A percentile compares a stretch with the other conserved stretches of the same genome.
Evolutionary conservation across 2,888 invertebrate species (phyloP).

Genomic region (Sussaba pulchella): DNA sequence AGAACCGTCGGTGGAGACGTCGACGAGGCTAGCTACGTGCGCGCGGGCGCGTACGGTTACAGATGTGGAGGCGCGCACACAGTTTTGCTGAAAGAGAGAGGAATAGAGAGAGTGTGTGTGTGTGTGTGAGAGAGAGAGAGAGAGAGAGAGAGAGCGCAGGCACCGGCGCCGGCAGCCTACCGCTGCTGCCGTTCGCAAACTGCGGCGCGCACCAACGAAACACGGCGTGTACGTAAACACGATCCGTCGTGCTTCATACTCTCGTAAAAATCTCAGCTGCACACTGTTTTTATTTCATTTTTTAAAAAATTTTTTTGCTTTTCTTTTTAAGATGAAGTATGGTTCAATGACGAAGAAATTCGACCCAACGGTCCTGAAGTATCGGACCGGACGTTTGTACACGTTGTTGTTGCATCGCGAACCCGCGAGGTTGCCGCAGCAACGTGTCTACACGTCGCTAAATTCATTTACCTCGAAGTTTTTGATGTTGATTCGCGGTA

Average conservation of each 20-base stretch:
- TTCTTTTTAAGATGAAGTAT: too few species aligned
- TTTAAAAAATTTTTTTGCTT: too few species aligned
- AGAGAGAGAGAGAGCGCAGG: constrained; percentile 38
- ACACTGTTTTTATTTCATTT: neutral
- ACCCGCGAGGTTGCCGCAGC: neutral
- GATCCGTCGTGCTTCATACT: neutral
- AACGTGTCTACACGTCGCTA: neutral
- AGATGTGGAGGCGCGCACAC: neutral
- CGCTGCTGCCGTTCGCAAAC: constrained; percentile 37
- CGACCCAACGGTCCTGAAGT: neutral
- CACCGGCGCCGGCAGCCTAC: constrained; percentile 62
- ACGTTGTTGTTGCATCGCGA: constrained; percentile 5
- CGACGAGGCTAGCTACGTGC: constrained; percentile 33
- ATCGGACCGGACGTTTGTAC: neutral
- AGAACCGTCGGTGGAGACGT: constrained; percentile 27
- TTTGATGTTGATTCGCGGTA: too few species aligned
- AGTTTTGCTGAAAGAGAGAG: neutral
- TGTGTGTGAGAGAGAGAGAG: neutral
- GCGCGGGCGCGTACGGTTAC: constrained; percentile 26
- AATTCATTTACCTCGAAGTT: neutral
- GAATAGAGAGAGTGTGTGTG: constrained; percentile 22
- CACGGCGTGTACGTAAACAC: constrained; percentile 55
- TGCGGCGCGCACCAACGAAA: constrained; percentile 35
- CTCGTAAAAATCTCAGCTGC: constrained; percentile 26
- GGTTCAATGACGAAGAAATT: too few species aligned